Base-by-base conservation (phyloP, 1,140 invertebrate species). In the Teleopsis dalmanni region DNA sequence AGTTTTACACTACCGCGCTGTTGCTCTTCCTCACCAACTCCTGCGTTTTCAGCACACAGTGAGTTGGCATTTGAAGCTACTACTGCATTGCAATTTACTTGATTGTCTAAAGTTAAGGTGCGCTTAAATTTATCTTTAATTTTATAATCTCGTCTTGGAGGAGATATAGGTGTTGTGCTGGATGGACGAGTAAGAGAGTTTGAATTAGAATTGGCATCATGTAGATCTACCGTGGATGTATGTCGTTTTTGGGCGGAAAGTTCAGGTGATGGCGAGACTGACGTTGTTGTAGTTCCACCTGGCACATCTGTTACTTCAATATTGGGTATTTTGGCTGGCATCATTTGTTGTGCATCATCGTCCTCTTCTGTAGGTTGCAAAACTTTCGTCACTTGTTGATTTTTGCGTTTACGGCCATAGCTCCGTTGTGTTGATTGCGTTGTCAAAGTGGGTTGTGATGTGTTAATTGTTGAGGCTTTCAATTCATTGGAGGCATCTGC, bases 1-100 rank as follows among this genome's bases (percentile, higher is more conserved):
- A 83, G 58, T 58, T 83, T 83, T 16, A 82, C 65, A 16, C 62
- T 54, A 31, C 62, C 55, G 0, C 60, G 58, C 3, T 59, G 59
- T n/a, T 57, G 53, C 4, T 47, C 34, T 42, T 46, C 23, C 13
- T 74, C 71, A 52, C 73, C 75, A 8, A 43, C 41, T 13, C 41
- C 41, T 3, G 25, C 41, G 31, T 43, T 25, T 43, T 43, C 41
- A 18, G 41, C 41, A 11, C 27, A 43, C 11, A 38, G 47, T 21
- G 21, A 26, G 18, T 16, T 38, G 13, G 46, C 45, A 22, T 36
- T 27, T 25, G 36, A 41, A 9, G 52, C 49, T 6, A 50, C 61
- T 5, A 50, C 61, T 29, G 45, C 60, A 23, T 36, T 47, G 7
- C 51, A 52, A 48, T 60, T 59, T n/a, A 48, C 54, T 45, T 65